Conservation (phyloP, 2,888 invertebrate genomes). For the Pammene fasciana region DNA sequence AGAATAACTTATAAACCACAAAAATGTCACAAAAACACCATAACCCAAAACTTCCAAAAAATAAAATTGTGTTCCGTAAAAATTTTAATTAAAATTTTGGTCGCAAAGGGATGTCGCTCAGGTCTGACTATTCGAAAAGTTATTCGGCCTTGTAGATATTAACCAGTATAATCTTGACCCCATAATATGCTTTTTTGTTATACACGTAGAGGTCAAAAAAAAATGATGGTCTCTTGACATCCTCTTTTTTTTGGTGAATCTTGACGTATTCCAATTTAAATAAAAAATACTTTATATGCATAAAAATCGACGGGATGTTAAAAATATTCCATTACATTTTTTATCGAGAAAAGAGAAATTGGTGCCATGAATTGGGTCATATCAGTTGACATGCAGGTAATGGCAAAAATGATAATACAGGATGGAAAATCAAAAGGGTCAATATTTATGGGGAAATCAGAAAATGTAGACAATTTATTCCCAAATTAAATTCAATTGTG, state of each 20-base stretch:
- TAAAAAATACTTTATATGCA: slow-evolving; percentile 62
- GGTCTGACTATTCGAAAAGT: background rate
- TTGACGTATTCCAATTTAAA: slow-evolving; percentile 60
- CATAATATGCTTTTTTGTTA: background rate
- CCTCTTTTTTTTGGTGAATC: background rate
- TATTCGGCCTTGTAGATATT: background rate
- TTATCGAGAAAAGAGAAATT: slow-evolving; percentile 25
- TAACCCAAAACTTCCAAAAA: slow-evolving; percentile 7
- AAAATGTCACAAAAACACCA: background rate
- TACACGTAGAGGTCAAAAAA: background rate
- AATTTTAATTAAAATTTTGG: slow-evolving; percentile 44
- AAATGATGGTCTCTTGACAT: background rate
- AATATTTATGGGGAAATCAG: no score
- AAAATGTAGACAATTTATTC: no score
- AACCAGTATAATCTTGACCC: background rate
- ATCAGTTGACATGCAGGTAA: background rate
- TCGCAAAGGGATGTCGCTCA: slow-evolving; percentile 33
- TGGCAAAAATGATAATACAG: no score
- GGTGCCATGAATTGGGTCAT: slow-evolving; percentile 1
- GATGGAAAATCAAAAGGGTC: no score
- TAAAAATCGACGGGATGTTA: slow-evolving; percentile 52
- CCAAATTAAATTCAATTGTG: no score
- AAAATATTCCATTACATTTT: slow-evolving; percentile 37
- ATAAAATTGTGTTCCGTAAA: slow-evolving; percentile 15
- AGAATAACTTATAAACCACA: background rate